Evolutionary conservation across 2,888 invertebrate species (phyloP).

Genomic region (Selenia dentaria): DNA sequence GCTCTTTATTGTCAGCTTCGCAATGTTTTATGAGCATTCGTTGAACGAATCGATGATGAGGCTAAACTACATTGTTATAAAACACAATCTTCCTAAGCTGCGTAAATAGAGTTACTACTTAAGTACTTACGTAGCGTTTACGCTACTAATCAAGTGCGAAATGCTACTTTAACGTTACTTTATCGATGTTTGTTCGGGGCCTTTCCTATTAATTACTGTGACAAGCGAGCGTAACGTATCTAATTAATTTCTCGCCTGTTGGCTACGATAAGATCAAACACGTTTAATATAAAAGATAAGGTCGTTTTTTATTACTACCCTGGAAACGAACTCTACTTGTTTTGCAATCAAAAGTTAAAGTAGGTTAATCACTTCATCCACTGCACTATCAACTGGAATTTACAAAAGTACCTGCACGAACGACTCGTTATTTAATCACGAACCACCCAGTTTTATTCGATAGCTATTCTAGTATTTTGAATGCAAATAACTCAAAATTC

Average conservation of each 20-base stretch:
- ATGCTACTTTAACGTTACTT: conserved; percentile 41
- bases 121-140: no score
- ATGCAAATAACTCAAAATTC: no score
- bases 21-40: neutral
- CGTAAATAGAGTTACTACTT: conserved; percentile 33
- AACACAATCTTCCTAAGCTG: conserved; percentile 12
- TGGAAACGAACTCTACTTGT: conserved; percentile 1
- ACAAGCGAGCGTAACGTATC: conserved; percentile 52
- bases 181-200: conserved; percentile 52
- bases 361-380: conserved; percentile 17
- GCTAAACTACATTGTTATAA: conserved; percentile 1
- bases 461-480: neutral
- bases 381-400: conserved; percentile 10
- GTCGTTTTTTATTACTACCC: neutral
- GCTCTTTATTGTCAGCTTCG: no score
- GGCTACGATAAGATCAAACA: conserved; percentile 44
- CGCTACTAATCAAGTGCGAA: conserved; percentile 41
- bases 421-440: conserved; percentile 4
- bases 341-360: conserved; percentile 16
- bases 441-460: conserved; percentile 8
- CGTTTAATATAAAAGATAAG: conserved; percentile 53
- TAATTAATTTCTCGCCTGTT: conserved; percentile 63
- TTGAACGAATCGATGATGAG: conserved; percentile 5
- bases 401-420: conserved; percentile 11
- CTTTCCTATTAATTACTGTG: conserved; percentile 57